Percentiles rank a stretch among this genome's conserved stretches.
These are phyloP conservation scores for Lagorchestes hirsutus DNA, from an alignment of 2,797 vertebrate genomes.

Conservation along the genomic window DNA sequence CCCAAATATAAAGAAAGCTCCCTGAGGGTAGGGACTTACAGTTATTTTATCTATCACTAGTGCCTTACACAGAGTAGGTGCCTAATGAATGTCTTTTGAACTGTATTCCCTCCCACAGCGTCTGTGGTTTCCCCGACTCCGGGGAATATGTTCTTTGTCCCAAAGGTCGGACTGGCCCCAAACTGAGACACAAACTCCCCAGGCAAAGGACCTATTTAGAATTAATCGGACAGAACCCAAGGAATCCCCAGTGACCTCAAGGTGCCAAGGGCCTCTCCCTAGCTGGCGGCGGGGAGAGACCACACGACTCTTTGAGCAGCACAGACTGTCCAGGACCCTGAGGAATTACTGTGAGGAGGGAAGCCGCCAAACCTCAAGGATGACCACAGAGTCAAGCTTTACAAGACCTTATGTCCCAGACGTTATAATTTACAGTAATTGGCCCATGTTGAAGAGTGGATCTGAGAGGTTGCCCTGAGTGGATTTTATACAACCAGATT, in stretches of 20 bases:
- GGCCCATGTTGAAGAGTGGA: conserved; percentile 22
- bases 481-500: conserved; percentile 57
- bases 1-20: background rate
- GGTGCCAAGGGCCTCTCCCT: conserved; percentile 58
- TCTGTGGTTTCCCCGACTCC: background rate
- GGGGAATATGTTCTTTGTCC: conserved; percentile 29
- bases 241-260: conserved; percentile 71
- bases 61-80: background rate
- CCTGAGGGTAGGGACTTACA: background rate
- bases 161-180: conserved; percentile 36
- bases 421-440: conserved; percentile 11
- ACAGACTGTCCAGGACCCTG: conserved; percentile 56
- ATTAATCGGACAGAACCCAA: conserved; percentile 17
- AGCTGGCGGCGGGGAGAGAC: conserved; percentile 66
- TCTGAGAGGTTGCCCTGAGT: conserved; percentile 32
- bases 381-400: conserved; percentile 54
- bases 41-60: background rate
- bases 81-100: background rate
- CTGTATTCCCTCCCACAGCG: background rate
- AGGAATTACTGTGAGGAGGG: conserved; percentile 72
- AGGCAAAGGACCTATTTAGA: conserved; percentile 4
- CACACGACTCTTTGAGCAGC: conserved; percentile 68
- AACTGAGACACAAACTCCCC: conserved; percentile 20
- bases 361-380: conserved; percentile 65
- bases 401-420: conserved; percentile 40